Base-by-base conservation (phyloP, 2,888 invertebrate species). In the Heliconius hortense region DNA sequence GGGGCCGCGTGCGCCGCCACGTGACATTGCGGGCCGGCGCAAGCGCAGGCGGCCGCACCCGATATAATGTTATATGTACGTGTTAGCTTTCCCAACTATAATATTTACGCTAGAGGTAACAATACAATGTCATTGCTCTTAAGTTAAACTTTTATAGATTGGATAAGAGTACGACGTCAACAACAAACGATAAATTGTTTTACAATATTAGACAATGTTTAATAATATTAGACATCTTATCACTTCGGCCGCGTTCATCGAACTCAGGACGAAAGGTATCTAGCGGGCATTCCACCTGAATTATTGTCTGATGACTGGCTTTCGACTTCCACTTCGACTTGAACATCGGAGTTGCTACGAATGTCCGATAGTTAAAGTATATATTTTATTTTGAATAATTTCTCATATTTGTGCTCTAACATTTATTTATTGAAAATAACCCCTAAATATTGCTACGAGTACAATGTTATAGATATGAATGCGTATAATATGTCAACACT, bases 21-120 rank as follows among this genome's bases (percentile, higher is more conserved):
- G 64, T 21, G n/a, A 62, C 13, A 31, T 15, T 62, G 62, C 21
- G 69, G 15, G 24, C 63, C 24, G 28, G 70, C n/a, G 24, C 43
- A 1, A 28, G 26, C 31, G 53, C 60, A 39, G 63, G 66, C 62
- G 18, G 77, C 43, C 78, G 79, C 77, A 77, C 74, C 76, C 78
- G 74, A 74, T 78, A 73, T 74, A 77, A 77, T 53, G 31, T 70
- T 72, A 77, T 13, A 74, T 75, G 74, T 7, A 74, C 73, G 74
- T 78, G 76, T 79, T 60, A 74, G 76, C 75, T 76, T 78, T 75
- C 75, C 64, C 71, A 77, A 73, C 76, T 78, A 78, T 78, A 75
- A 75, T 63, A 77, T 39, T 76, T 78, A 78, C 76, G 72, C 76
- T 78, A 79, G 56, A 70, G 62, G 62, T 77, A 78, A 78, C 78